Conservation (phyloP, 2,113 vertebrate species). For the Ageneiosus marmoratus region DNA sequence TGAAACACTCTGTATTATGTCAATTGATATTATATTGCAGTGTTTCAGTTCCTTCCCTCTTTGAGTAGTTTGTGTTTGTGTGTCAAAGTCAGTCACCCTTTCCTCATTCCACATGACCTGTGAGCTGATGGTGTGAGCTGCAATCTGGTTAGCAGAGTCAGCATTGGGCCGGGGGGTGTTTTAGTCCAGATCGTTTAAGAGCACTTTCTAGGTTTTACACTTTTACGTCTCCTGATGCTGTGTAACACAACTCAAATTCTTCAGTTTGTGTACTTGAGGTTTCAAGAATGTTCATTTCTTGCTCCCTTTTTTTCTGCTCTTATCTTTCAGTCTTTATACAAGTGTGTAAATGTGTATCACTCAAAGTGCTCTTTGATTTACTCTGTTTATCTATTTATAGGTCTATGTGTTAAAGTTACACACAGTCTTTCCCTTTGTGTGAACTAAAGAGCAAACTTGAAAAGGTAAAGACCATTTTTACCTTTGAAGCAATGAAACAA, state of each 20-base stretch:
- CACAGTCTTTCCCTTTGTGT: background rate
- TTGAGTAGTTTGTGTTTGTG: background rate
- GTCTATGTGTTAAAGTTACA: background rate
- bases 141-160: background rate
- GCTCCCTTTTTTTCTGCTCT: background rate
- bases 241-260: background rate
- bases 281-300: background rate
- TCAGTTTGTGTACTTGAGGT: background rate
- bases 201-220: background rate
- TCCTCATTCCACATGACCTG: background rate
- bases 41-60: background rate
- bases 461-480: background rate
- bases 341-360: background rate
- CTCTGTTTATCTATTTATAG: conserved; percentile 37
- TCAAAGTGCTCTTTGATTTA: conserved; percentile 35
- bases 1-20: too few relatives aligned
- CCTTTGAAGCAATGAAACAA: background rate
- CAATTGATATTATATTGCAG: too few relatives aligned
- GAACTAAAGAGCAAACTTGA: background rate
- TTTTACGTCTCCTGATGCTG: background rate
- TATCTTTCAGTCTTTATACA: background rate
- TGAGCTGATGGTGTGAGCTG: background rate
- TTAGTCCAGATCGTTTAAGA: background rate
- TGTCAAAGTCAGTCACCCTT: background rate
- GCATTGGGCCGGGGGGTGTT: background rate